phyloP scores from a whole-genome alignment of 2,113 vertebrate genomes.

The Labeo catla region DNA sequence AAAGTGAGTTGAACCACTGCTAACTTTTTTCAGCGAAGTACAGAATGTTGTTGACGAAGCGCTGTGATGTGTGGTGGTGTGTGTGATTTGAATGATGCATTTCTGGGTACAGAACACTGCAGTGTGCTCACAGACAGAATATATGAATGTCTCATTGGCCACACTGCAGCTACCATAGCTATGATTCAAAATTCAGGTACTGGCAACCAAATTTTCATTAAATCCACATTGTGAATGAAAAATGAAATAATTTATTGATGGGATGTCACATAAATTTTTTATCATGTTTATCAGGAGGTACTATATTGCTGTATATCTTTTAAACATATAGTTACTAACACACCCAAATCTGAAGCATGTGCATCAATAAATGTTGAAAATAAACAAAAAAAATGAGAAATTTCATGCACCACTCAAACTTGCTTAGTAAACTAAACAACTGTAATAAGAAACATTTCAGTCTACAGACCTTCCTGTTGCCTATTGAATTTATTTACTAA shows the following conservation, averaged over 20 bases:
- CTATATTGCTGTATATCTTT: too few species aligned
- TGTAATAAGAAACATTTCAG: too few species aligned
- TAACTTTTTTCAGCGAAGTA: slow-evolving; percentile 2
- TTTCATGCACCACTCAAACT: too few species aligned
- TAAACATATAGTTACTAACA: too few species aligned
- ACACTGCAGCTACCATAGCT: background rate
- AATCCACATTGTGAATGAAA: background rate
- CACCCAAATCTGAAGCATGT: too few species aligned
- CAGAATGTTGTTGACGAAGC: slow-evolving; percentile 1
- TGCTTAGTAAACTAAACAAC: too few species aligned
- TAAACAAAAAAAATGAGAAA: too few species aligned
- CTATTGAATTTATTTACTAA: too few species aligned
- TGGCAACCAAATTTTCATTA: background rate
- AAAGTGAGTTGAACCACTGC: background rate
- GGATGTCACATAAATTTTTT: background rate
- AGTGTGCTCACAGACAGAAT: slow-evolving; percentile 31
- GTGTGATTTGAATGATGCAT: background rate
- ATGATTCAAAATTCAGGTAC: background rate
- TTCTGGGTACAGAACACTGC: slow-evolving; percentile 16
- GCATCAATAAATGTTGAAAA: too few species aligned
- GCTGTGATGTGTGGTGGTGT: background rate
- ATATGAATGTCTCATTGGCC: background rate
- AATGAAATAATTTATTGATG: background rate
- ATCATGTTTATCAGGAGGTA: too few species aligned
- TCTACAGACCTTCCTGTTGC: too few species aligned